Conservation (phyloP, 35 echinoderm and acorn worm genomes). For the Lytechinus pictus region DNA sequence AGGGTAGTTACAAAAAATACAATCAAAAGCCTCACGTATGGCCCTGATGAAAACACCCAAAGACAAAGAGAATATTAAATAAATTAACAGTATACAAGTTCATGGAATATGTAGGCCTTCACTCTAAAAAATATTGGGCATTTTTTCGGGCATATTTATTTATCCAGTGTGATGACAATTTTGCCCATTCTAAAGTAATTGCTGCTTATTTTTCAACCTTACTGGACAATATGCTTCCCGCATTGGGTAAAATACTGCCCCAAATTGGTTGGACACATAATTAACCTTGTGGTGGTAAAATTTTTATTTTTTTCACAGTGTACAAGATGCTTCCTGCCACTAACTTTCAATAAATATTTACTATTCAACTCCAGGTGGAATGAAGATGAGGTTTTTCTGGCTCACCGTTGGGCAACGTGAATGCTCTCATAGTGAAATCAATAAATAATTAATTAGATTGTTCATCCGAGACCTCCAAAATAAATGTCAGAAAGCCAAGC, state of each 20-base stretch:
- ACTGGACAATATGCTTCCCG: too few species aligned
- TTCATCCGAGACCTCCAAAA: constrained; percentile 20
- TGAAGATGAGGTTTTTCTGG: not conserved
- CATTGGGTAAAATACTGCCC: too few species aligned
- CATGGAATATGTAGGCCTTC: not conserved
- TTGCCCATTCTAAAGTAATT: too few species aligned
- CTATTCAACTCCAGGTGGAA: not conserved
- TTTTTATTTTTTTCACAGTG: too few species aligned
- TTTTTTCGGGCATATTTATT: too few species aligned
- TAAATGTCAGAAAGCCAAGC: not conserved
- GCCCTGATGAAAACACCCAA: not conserved
- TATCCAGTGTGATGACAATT: too few species aligned
- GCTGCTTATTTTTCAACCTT: too few species aligned
- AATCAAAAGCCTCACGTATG: not conserved
- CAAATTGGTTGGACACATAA: too few species aligned
- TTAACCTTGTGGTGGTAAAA: too few species aligned
- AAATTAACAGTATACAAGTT: not conserved
- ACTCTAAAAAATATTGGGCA: too few species aligned
- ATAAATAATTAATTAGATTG: constrained; percentile 46
- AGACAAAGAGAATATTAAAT: not conserved
- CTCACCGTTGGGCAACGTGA: not conserved
- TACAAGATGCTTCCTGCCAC: not conserved
- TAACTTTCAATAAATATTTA: not conserved
- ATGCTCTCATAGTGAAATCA: constrained; percentile 22
- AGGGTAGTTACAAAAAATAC: constrained; percentile 1